Conservation (phyloP, 2,113 vertebrate species). For the Miniopterus natalensis region DNA sequence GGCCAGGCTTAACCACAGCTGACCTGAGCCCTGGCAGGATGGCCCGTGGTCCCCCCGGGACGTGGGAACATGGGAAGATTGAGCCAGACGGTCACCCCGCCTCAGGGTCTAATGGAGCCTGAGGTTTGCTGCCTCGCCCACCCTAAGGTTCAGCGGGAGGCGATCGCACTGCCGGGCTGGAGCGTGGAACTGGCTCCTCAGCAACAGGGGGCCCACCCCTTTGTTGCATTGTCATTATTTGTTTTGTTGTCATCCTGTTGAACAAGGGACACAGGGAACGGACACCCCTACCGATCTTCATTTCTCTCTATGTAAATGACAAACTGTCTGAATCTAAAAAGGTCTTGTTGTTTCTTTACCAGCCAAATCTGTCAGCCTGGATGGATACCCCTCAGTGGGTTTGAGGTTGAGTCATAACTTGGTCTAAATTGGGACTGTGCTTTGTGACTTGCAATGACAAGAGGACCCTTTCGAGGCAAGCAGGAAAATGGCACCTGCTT, state of each 20-base stretch:
- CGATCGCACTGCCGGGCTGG: too few relatives aligned
- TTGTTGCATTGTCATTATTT: neutral
- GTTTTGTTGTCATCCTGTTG: neutral
- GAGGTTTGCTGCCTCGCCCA: neutral
- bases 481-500: neutral
- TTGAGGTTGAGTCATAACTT: neutral
- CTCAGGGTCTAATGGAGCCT: neutral
- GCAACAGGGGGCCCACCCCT: neutral
- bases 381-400: neutral
- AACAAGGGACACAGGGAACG: neutral
- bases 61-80: neutral
- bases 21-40: neutral
- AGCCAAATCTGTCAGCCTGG: neutral
- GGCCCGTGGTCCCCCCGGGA: neutral
- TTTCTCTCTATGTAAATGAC: constrained; percentile 3
- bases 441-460: neutral
- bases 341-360: neutral
- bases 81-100: neutral
- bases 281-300: neutral
- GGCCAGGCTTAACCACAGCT: neutral
- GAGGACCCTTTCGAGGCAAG: neutral
- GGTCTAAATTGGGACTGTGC: neutral
- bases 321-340: constrained; percentile 36
- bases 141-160: neutral
- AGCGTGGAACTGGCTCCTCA: neutral